Base-by-base conservation (phyloP, 2,113 vertebrate species). In the Pitta sordida region DNA sequence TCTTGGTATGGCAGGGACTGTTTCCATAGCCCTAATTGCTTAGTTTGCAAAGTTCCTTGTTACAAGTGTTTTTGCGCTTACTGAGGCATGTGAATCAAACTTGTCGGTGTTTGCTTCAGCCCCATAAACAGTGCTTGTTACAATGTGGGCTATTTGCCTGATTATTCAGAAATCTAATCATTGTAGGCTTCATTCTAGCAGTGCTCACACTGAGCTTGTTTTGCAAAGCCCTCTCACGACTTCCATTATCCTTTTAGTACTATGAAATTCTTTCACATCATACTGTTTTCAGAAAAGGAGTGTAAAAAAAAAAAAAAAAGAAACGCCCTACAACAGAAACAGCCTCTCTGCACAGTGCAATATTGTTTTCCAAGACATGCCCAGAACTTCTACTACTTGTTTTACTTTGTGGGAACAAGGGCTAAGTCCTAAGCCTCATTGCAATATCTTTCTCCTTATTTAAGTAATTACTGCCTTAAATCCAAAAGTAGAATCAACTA, bases 21-120 rank as follows among this genome's bases (percentile, higher is more conserved):
- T 94, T 95, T 96, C 94, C 96, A 84, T 23, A 77, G 81, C 75
- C 82, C 65, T 93, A 94, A 95, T 80, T 92, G 87, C 88, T 96
- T 37, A 1, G 78, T 95, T 93, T 95, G 80, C 75, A 76, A 88
- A 80, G 68, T 69, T 93, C 77, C 89, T 88, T 75, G 67, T 91
- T 92, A 95, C 83, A 73, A 82, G 55, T 69, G 86, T 90, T 95
- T 96, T 93, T 83, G 37, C 56, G 81, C 91, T 96, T 93, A 91
- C 58, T 83, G 88, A 96, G 92, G 94, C 92, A 84, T 91, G 67
- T 37, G 83, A 95, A 82, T 90, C 94, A 92, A 97, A 93, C 67
- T 86, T 89, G 91, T 90, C 74, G 83, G 60, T 68, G 75, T 95
- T 95, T 91, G 69, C 89, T 94, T 65, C 78, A 67, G 82, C 91